Evolutionary conservation across 2,888 invertebrate species (phyloP), one percentile per base, ranked within the genome.

Genomic region (Aporophyla nigra): DNA sequence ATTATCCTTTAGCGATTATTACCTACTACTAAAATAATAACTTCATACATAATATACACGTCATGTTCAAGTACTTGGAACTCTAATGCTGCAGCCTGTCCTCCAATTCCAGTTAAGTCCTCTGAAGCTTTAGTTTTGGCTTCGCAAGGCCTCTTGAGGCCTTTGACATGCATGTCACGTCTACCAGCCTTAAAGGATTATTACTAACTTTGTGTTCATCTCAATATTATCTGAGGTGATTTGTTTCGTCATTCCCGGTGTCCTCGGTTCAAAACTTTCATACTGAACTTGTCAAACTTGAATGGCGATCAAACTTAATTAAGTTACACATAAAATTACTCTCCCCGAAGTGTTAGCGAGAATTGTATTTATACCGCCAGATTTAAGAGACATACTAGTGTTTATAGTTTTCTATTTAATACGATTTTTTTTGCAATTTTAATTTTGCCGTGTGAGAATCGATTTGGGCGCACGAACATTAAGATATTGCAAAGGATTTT

Each of bases 141-240:
- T 33, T 70, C n/a, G 12, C 16, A 51, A 79, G 69, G 66, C 54
- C 53, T 71, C 27, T 1, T 21, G 71, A 14, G 46, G n/a, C 21
- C 76, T 76, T 76, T 76, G 76, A 40, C 54, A 73, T 62, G 53
- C 73, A 27, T 61, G 63, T 63, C 72, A 85, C 77, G 77, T 76
- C 46, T 21, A 58, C 27, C 53, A 53, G 46, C 63, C 76, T 73
- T 58, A 71, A 40, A 65, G 63, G 73, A 73, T 81, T 85, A 71
- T 33, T 62, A 16, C 66, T 59, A 76, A 80, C 76, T 67, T 76
- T 70, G 53, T 73, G 62, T 40, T 59, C 59, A 76, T 61, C 27
- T 67, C n/a, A 63, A 46, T 70, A 74, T 68, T 78, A 61, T 65
- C 21, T 51, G 33, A 72, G 70, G 24, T 54, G 61, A 54, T 62